phyloP scores from a whole-genome alignment of 2,888 invertebrate species.

The Tinea trinotella region DNA sequence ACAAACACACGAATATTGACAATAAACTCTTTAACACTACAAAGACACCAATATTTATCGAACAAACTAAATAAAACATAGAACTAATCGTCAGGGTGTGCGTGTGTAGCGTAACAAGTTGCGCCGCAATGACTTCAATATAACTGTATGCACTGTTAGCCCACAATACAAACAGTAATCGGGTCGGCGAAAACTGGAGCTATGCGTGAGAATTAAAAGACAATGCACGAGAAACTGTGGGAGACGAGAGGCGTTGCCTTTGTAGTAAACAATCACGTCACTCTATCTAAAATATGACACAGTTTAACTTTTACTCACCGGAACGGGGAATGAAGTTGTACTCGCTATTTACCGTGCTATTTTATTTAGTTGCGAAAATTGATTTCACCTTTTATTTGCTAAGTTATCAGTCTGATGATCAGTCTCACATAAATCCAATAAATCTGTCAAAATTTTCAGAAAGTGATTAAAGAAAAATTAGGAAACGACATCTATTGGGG shows the following conservation, averaged over 20 bases:
- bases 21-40: not conserved
- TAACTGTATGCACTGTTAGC: slow-evolving; percentile 29
- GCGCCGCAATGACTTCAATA: slow-evolving; percentile 28
- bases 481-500: too few species aligned
- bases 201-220: slow-evolving; percentile 58
- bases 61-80: slow-evolving; percentile 31
- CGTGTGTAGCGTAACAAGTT: slow-evolving; percentile 26
- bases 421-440: slow-evolving; percentile 1
- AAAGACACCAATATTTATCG: slow-evolving; percentile 22
- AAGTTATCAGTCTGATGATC: slow-evolving; percentile 11
- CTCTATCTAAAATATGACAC: slow-evolving; percentile 38
- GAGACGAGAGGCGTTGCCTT: slow-evolving; percentile 70
- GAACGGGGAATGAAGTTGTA: not conserved
- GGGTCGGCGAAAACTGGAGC: slow-evolving; percentile 37
- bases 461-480: not conserved
- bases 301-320: slow-evolving; percentile 4
- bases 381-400: not conserved
- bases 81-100: slow-evolving; percentile 41
- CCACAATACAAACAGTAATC: slow-evolving; percentile 13
- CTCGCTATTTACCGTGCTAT: not conserved
- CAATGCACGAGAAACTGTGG: slow-evolving; percentile 67
- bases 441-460: slow-evolving; percentile 2
- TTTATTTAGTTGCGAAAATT: not conserved
- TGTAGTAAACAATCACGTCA: slow-evolving; percentile 72
- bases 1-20: not conserved